Evolutionary conservation across 2,113 vertebrate species (phyloP).

Genomic region (Cynocephalus volans): DNA sequence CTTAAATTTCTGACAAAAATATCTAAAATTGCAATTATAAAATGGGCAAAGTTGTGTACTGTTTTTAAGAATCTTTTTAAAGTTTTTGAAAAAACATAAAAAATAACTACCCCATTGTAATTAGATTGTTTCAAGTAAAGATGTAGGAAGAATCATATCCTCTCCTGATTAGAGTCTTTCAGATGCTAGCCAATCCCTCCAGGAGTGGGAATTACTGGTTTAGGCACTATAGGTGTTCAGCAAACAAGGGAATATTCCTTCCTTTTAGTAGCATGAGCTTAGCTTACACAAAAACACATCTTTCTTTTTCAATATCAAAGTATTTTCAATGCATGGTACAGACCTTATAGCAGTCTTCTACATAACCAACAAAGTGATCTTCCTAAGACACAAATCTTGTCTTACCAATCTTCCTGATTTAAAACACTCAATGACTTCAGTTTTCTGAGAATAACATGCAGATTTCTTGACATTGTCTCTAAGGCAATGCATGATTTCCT

Average conservation of each 20-base stretch:
- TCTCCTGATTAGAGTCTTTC: neutral
- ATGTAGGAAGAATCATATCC: neutral
- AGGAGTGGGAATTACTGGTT: neutral
- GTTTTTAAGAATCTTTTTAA: neutral
- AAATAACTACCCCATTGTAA: neutral
- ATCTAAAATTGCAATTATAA: neutral
- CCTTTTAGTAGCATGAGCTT: neutral
- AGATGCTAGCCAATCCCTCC: neutral
- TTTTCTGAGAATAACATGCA: neutral
- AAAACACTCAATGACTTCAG: neutral
- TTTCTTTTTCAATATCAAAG: neutral
- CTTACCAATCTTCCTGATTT: neutral
- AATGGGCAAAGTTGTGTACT: neutral
- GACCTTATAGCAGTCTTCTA: neutral
- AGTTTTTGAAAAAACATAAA: neutral
- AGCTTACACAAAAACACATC: neutral
- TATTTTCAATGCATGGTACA: neutral
- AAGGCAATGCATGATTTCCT: neutral
- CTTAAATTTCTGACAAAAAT: neutral
- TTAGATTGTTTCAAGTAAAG: neutral
- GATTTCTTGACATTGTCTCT: neutral
- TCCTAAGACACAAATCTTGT: neutral
- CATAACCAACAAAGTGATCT: neutral
- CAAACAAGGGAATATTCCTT: neutral
- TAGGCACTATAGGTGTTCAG: neutral